Evolutionary conservation across 1,140 invertebrate species (phyloP).

Genomic region (Cryptotermes secundus): DNA sequence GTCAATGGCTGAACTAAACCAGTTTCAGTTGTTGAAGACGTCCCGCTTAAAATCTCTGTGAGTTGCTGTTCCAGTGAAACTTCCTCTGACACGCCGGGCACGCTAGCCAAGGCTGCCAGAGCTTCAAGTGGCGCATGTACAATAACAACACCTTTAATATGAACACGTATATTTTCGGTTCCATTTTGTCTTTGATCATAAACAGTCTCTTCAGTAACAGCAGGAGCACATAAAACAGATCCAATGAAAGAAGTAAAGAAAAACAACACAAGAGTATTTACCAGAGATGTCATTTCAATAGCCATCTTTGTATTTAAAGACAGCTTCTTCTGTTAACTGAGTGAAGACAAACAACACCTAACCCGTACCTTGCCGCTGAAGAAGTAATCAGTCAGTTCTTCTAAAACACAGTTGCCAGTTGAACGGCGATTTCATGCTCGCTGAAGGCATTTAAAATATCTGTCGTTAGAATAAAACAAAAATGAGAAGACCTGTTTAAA

Average conservation of each 20-base stretch:
- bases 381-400: neutral
- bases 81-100: neutral
- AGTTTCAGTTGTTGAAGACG: neutral
- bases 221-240: neutral
- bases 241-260: neutral
- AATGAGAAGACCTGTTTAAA: neutral
- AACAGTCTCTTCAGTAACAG: neutral
- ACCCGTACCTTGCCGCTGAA: neutral
- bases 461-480: neutral
- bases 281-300: neutral
- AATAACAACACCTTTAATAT: slow-evolving; percentile 63
- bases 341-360: neutral
- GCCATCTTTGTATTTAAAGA: neutral
- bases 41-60: neutral
- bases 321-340: neutral
- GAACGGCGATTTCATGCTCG: neutral
- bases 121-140: slow-evolving; percentile 56
- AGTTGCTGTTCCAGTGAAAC: slow-evolving; percentile 11
- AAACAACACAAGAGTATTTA: neutral
- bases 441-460: neutral
- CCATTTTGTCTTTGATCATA: slow-evolving; percentile 72
- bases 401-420: neutral
- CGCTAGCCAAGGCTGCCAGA: neutral
- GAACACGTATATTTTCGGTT: slow-evolving; percentile 64
- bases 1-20: neutral